Conservation (phyloP, 1,140 invertebrate species). For the Heliconius himera region DNA sequence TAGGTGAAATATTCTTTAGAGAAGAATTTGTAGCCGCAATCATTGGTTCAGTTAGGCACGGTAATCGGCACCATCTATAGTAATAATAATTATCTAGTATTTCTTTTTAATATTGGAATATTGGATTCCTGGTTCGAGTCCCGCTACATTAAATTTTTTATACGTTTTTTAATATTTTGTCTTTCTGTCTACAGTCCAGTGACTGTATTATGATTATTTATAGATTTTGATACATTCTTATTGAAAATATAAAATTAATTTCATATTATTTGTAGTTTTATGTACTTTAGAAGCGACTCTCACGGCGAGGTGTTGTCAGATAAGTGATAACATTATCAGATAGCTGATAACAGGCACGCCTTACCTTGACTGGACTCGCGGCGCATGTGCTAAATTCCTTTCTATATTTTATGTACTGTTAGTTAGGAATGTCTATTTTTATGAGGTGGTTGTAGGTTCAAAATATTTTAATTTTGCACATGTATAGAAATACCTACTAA, state of each 20-base stretch:
- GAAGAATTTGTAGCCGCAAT: too few species aligned
- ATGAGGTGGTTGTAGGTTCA: too few species aligned
- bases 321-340: slow-evolving; percentile 6
- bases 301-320: neutral
- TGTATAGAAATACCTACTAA: too few species aligned
- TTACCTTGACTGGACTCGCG: neutral
- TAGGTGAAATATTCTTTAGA: too few species aligned
- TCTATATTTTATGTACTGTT: neutral
- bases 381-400: neutral
- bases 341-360: slow-evolving; percentile 5
- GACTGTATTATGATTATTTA: neutral
- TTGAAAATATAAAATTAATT: neutral
- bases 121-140: too few species aligned
- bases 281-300: neutral
- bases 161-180: neutral
- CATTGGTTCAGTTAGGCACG: too few species aligned
- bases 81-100: too few species aligned
- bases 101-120: too few species aligned
- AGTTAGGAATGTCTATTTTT: too few species aligned
- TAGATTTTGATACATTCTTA: neutral
- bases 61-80: too few species aligned
- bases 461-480: too few species aligned
- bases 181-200: neutral
- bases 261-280: neutral
- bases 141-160: too few species aligned